Evolutionary conservation across 2,888 invertebrate genomes (phyloP).

Genomic region (Lymantria dispar): DNA sequence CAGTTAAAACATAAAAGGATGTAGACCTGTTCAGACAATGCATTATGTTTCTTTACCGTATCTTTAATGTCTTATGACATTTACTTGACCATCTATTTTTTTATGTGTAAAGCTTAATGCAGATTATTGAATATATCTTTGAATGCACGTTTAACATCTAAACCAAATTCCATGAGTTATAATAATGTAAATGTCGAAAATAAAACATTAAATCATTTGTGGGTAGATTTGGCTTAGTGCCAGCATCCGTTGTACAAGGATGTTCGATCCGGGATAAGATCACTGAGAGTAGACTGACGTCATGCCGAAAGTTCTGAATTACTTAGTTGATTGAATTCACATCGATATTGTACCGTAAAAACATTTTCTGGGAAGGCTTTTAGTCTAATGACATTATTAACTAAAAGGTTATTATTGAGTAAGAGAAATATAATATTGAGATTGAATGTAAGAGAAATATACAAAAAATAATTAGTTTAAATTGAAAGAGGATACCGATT

Average conservation of each 20-base stretch:
- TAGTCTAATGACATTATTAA: no score
- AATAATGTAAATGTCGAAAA: conserved; percentile 22
- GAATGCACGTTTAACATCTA: conserved; percentile 1
- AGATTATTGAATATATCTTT: neutral
- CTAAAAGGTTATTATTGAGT: no score
- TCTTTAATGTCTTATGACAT: neutral
- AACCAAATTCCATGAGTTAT: neutral
- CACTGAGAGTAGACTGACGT: conserved; percentile 19
- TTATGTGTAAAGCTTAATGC: no score
- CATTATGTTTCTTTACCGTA: conserved; percentile 1
- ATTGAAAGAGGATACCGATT: no score
- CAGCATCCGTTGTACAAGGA: conserved; percentile 32
- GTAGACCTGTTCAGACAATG: conserved; percentile 1
- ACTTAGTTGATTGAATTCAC: neutral
- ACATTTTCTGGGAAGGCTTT: no score
- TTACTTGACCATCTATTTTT: no score
- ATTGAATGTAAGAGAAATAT: no score
- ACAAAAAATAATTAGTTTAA: no score
- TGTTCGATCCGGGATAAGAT: conserved; percentile 26
- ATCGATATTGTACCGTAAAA: no score
- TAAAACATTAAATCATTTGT: conserved; percentile 35
- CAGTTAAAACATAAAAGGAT: conserved; percentile 5
- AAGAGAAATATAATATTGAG: no score
- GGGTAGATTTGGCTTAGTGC: conserved; percentile 23
- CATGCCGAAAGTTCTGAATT: conserved; percentile 8